Base-by-base conservation (phyloP, 2,797 vertebrate genomes). In the Bryconaethiops microstoma region DNA sequence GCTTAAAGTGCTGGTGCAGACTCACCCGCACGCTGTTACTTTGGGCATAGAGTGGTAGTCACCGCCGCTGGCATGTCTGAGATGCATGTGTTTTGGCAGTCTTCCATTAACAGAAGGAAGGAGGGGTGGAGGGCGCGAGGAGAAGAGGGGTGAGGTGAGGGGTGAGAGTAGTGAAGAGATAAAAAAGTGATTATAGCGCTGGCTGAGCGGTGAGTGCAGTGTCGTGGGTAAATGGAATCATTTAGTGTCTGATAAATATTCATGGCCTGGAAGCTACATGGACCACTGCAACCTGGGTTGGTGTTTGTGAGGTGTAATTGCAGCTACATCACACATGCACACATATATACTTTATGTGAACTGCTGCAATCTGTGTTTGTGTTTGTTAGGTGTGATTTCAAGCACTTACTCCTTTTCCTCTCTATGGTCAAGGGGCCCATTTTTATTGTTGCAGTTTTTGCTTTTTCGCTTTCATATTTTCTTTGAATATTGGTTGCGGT, bases 241-340 rank as follows among this genome's bases (percentile, higher is more conserved):
- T 78, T 82, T 78, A 57, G 50, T 65, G 52, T 60, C 39, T 75
- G 59, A 82, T 84, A 78, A 84, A 85, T 84, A 84, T 84, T 82
- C 74, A 79, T 84, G 64, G 57, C 7, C 14, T 8, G 29, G 42
- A 72, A 64, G 77, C 60, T 76, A 74, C 70, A 59, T 59, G 65
- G 69, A 40, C n/a, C 75, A 69, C 73, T 55, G 17, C 54, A 52
- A n/a, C 23, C 62, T 72, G 48, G 35, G 60, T 71, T 59, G 29
- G 45, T 68, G 54, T 42, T 60, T 59, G 42, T 42, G 9, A 60
- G 29, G 35, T 59, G 54, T 40, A 19, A 16, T 50, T 65, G 45
- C 64, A 72, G 48, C 57, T 52, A 13, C 21, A 17, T 16, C 19
- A 73, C 52, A 54, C 55, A 72, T 57, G 68, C 25, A 52, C 55